phyloP scores from a whole-genome alignment of 1,140 invertebrate species.

The Mamestra configurata region DNA sequence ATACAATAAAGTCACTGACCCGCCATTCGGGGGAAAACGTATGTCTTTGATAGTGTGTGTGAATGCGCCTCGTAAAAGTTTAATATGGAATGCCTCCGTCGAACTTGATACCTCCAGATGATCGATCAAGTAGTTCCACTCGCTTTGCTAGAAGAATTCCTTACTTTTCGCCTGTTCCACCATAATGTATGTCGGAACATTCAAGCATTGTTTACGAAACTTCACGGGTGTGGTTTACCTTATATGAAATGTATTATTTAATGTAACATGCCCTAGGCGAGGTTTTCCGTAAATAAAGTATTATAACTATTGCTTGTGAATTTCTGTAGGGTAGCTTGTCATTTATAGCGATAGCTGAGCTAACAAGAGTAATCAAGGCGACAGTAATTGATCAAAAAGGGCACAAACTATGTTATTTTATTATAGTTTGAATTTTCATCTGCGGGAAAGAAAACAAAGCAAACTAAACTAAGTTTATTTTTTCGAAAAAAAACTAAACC shows the following conservation, averaged over 20 bases:
- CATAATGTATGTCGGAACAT: not conserved
- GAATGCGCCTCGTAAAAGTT: slow-evolving; percentile 58
- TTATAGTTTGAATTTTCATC: no score
- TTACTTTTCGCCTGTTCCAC: not conserved
- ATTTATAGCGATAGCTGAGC: not conserved
- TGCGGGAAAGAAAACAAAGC: no score
- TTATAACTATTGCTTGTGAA: slow-evolving; percentile 12
- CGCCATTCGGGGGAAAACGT: not conserved
- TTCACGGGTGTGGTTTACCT: slow-evolving; percentile 27
- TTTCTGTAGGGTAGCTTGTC: slow-evolving; percentile 24
- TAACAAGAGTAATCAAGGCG: not conserved
- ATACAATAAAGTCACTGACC: slow-evolving; percentile 39
- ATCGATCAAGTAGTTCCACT: slow-evolving; percentile 58
- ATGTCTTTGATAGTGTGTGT: slow-evolving; percentile 33
- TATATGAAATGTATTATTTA: slow-evolving; percentile 29
- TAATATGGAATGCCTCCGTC: slow-evolving; percentile 62
- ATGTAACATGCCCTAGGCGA: slow-evolving; percentile 23
- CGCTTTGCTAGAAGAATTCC: slow-evolving; percentile 44
- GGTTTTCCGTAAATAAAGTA: slow-evolving; percentile 36
- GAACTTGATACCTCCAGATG: slow-evolving; percentile 56
- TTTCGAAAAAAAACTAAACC: no score
- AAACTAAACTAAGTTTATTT: no score
- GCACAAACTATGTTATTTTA: no score
- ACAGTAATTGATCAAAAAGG: not conserved
- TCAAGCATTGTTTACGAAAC: slow-evolving; percentile 30